These are phyloP conservation scores for Rhabditoides inermis DNA, from an alignment of 2,888 invertebrate genomes.

Conservation along the genomic window DNA sequence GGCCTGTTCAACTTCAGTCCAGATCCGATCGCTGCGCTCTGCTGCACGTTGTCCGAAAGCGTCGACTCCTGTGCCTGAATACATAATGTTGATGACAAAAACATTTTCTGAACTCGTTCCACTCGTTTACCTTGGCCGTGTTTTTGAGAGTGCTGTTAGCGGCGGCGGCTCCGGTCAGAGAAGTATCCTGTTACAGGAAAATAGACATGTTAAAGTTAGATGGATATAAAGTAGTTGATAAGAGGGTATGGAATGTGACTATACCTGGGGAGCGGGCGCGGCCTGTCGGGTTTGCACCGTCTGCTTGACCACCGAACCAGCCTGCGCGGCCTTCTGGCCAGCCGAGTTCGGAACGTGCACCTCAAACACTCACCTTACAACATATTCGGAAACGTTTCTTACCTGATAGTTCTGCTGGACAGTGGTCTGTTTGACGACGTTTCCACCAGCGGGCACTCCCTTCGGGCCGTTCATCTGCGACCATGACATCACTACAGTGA, in stretches of 20 bases:
- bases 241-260: no score
- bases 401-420: no score
- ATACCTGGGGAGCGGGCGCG: slow-evolving; percentile 13
- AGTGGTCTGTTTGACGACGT: no score
- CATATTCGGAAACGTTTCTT: no score
- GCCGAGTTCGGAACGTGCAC: background rate
- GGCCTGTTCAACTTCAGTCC: slow-evolving; percentile 15
- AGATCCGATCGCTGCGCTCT: background rate
- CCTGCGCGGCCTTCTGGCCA: slow-evolving; percentile 2
- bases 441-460: no score
- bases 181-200: no score
- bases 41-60: background rate
- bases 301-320: no score
- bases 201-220: no score
- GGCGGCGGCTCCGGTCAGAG: slow-evolving; percentile 7
- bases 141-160: slow-evolving; percentile 23
- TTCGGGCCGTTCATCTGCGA: no score
- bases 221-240: no score
- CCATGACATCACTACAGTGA: no score
- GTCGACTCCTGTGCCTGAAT: slow-evolving; percentile 19
- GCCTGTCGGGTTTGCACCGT: slow-evolving; percentile 12
- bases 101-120: background rate
- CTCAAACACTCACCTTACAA: no score
- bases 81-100: background rate
- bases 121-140: slow-evolving; percentile 20